Base-by-base conservation (phyloP, 2,888 invertebrate species). In the Thereva nobilitata region DNA sequence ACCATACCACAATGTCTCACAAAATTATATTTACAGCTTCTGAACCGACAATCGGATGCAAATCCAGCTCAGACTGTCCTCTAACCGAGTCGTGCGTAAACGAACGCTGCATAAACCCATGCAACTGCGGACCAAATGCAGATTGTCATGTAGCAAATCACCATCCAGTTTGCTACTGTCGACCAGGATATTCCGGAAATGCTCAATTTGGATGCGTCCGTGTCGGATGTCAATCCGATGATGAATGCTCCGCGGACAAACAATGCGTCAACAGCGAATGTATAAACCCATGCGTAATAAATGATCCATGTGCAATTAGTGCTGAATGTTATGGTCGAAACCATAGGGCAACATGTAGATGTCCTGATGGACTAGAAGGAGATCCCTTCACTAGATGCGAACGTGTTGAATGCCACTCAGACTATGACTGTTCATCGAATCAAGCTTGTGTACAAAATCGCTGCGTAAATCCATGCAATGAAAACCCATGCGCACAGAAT, bases 221-320 rank as follows among this genome's bases (percentile, higher is more conserved):
- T 84, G 84, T 92, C 75, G 92, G 91, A 61, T 95, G 95, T 77
- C 86, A 89, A 76, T 87, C 89, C 34, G 92, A 95, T 77, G 86
- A 85, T 49, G 93, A 94, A 78, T 95, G 95, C 76, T 82, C 86
- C n/a, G 85, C 88, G 71, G 88, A 88, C 67, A 89, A 91, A 74
- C 90, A 90, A 70, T 95, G 95, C 76, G 88, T 90, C 78, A 92
- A 92, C 75, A 87, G 89, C 1, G 89, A 90, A 74, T 94, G 93
- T 76, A 83, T 93, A 7, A 91, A 88, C 76, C 92, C 93, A 35
- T 94, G 94, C 75, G 82, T 91, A 10, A 78, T 92, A 34, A 86
- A 87, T 68, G 90, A 92, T 77, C 91, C 91, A 5, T 95, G 95
- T 76, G 90, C 92, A 5, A 84, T 89, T 55, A 93, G 89, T 74